Evolutionary conservation across 2,888 invertebrate species (phyloP), one percentile per base, ranked within the genome.

Genomic region (Idaea biselata): DNA sequence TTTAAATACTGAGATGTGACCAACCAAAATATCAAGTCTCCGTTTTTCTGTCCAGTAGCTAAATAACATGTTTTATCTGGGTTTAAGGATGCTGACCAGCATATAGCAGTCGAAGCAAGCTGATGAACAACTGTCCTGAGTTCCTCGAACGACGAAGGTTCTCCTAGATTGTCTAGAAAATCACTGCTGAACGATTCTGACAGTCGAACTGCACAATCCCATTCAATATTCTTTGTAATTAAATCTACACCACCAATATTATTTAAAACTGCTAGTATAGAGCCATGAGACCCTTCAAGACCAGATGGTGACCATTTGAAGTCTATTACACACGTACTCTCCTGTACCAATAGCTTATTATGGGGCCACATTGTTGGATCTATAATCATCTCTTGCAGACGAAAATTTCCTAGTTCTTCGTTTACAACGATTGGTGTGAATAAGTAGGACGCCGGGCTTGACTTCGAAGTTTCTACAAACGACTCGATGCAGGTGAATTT

Each of bases 331-430:
- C 75, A 77, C 0, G 81, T 76, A 79, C 86, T 77, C 71, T 88
- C 86, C 63, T 83, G 70, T 25, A 81, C 69, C n/a, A 91, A 66
- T 33, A 79, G 69, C 0, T 73, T 68, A 63, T 84, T 87, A 63
- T 89, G 86, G 0, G 89, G 85, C 89, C 90, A 91, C 57, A 89
- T 75, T 6, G 82, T 71, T 2, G 88, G 82, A 60, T 91, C 82
- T 7, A 86, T 64, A 7, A 87, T 73, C 84, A 89, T 82, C 71
- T 88, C 84, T 0, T 82, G 80, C 16, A 81, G 77, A 44, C 89
- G 83, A 4, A 80, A 71, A 68, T 88, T 90, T 31, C 68, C 76
- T 63, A 87, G 73, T 16, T 78, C 73, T 31, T 66, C 67, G 16
- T 73, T 73, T 4, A 84, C 68, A 63, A 83, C 76, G 16, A 68